Evolutionary conservation across 2,888 invertebrate species (phyloP).

Genomic region (Asteroscopus sphinx): DNA sequence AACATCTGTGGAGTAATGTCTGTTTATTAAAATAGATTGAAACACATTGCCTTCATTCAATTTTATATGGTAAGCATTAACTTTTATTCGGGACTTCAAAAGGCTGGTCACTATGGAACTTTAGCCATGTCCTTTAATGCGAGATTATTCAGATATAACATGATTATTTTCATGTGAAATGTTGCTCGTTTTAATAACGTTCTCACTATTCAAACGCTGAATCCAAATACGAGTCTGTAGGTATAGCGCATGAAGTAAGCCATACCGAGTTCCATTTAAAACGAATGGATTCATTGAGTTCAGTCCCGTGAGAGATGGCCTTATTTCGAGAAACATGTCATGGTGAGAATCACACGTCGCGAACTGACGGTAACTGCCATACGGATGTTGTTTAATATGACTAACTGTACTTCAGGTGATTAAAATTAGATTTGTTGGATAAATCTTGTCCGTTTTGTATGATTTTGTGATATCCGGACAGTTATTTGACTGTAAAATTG

Average conservation of each 20-base stretch:
- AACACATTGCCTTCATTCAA: no score
- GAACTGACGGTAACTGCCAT: constrained; percentile 38
- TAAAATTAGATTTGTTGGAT: constrained; percentile 14
- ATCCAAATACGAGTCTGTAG: neutral
- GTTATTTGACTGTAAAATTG: no score
- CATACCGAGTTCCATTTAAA: constrained; percentile 37
- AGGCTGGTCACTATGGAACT: no score
- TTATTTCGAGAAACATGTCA: constrained; percentile 45
- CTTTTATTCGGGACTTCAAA: no score
- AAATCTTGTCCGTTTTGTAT: constrained; percentile 3
- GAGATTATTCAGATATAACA: no score
- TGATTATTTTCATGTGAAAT: no score
- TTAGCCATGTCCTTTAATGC: no score
- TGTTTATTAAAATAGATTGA: no score
- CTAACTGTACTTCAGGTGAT: neutral
- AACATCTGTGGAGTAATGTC: no score
- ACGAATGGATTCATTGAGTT: constrained; percentile 45
- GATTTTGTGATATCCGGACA: no score
- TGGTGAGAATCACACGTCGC: constrained; percentile 39
- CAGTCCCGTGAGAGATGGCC: constrained; percentile 38
- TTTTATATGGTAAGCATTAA: no score
- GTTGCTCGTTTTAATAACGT: neutral
- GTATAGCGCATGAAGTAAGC: constrained; percentile 14
- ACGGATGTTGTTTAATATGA: neutral
- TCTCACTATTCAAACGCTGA: neutral